phyloP scores from a whole-genome alignment of 1,140 invertebrate species.

The Anastrepha ludens region DNA sequence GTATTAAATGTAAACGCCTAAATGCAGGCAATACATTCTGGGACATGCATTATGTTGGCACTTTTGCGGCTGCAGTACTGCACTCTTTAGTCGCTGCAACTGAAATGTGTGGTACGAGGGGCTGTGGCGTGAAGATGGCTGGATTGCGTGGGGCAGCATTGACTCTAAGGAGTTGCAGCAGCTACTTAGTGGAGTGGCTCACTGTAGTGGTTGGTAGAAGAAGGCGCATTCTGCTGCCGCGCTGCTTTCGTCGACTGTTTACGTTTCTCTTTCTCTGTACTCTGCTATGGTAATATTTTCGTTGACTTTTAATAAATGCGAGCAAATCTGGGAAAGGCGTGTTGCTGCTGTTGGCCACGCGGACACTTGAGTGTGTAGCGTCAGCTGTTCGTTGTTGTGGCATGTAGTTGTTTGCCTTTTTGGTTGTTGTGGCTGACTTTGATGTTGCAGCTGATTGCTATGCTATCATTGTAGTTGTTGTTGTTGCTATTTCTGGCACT shows the following conservation, averaged over 20 bases:
- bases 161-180: not conserved
- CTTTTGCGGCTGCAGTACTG: not conserved
- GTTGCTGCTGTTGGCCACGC: not conserved
- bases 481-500: not conserved
- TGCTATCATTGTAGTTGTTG: not conserved
- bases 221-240: not conserved
- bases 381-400: not conserved
- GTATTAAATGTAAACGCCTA: constrained; percentile 33
- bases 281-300: not conserved
- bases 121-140: not conserved
- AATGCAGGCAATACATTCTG: constrained; percentile 33
- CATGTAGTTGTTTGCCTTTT: not conserved
- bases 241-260: not conserved
- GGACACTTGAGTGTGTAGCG: not conserved
- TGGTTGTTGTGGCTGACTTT: not conserved
- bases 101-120: not conserved
- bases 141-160: not conserved
- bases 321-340: constrained; percentile 12
- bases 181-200: not conserved
- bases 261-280: not conserved
- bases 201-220: not conserved
- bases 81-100: not conserved
- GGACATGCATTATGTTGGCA: constrained; percentile 24
- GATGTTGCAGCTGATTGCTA: not conserved
- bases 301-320: constrained; percentile 22